These are phyloP conservation scores for Spilogale gracilis DNA, from an alignment of 2,113 vertebrate genomes.

Conservation along the genomic window DNA sequence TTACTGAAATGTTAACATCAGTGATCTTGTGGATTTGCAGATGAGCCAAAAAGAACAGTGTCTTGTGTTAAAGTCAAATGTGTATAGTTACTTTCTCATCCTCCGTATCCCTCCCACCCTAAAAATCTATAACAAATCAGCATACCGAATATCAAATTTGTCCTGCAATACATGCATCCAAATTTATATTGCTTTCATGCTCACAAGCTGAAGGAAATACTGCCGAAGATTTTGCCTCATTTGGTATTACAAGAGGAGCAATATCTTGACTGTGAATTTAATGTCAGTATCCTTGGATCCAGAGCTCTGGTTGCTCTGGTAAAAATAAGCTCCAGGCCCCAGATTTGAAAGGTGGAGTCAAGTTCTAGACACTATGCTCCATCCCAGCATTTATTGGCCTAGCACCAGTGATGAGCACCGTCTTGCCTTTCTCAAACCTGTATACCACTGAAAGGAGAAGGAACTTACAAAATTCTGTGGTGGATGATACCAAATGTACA, in stretches of 20 bases:
- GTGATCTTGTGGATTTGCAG: slow-evolving; percentile 22
- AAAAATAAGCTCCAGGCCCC: neutral
- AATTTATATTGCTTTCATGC: neutral
- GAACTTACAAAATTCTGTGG: neutral
- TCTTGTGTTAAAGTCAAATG: neutral
- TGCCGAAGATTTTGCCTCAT: neutral
- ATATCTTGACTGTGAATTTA: neutral
- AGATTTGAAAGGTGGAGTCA: neutral
- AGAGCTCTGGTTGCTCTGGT: neutral
- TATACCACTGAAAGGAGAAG: slow-evolving; percentile 28
- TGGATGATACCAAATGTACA: neutral
- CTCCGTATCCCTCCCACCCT: neutral
- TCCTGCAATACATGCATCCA: neutral
- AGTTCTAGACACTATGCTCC: neutral
- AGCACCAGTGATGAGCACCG: neutral
- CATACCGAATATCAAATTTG: neutral
- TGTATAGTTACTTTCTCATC: neutral
- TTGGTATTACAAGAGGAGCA: neutral
- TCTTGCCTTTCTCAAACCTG: slow-evolving; percentile 34
- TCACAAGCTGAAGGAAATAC: neutral
- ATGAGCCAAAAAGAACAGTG: slow-evolving; percentile 3
- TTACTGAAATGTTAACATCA: neutral
- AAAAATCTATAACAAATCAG: neutral
- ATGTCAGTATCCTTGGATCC: neutral
- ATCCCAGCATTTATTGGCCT: neutral